phyloP scores from a whole-genome alignment of 2,797 vertebrate species.

The Xyrichtys novacula region DNA sequence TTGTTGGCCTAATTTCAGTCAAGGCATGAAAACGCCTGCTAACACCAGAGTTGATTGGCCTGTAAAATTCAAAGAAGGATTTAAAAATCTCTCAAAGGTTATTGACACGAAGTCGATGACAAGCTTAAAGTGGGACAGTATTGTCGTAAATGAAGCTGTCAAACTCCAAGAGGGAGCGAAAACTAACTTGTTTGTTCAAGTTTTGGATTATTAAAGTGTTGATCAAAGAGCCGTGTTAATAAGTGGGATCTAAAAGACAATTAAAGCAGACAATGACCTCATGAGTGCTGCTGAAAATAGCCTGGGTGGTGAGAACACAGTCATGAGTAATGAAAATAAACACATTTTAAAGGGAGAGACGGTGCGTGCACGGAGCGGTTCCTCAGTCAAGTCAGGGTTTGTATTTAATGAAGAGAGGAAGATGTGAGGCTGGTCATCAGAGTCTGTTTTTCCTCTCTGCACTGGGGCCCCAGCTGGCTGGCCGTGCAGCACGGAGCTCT shows the following conservation, averaged over 20 bases:
- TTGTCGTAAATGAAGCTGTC: too few species aligned
- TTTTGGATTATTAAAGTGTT: too few species aligned
- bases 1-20: too few species aligned
- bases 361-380: constrained; percentile 26
- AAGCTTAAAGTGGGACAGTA: too few species aligned
- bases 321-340: constrained; percentile 61
- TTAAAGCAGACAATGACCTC: constrained; percentile 3
- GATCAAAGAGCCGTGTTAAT: constrained; percentile 24
- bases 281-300: constrained; percentile 61
- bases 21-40: too few species aligned
- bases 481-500: constrained; percentile 45
- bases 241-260: constrained; percentile 40
- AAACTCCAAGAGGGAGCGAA: too few species aligned
- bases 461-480: constrained; percentile 68
- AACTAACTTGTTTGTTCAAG: too few species aligned
- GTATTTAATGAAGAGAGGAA: constrained; percentile 31
- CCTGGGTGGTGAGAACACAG: constrained; percentile 48
- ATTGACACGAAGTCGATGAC: too few species aligned
- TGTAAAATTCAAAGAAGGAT: too few species aligned
- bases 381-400: constrained; percentile 26
- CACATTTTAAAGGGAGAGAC: too few species aligned
- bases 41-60: too few species aligned
- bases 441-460: constrained; percentile 36
- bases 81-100: too few species aligned
- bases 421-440: constrained; percentile 25